Evolutionary conservation across 2,797 vertebrate species (phyloP).

Genomic region (Enoplosus armatus): DNA sequence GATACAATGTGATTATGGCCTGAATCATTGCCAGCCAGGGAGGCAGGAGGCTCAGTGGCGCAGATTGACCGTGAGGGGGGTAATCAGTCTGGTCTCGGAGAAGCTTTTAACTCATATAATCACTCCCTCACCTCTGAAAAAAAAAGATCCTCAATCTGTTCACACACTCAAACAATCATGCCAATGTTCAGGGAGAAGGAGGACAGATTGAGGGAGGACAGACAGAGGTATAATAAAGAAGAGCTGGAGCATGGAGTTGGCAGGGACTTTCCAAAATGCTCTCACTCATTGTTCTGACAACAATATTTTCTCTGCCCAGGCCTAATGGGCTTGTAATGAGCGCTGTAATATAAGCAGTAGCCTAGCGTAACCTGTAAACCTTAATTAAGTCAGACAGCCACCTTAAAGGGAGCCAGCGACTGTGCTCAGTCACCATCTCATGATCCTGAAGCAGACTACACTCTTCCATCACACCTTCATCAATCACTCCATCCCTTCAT

Average conservation of each 20-base stretch:
- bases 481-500: constrained; percentile 70
- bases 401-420: constrained; percentile 71
- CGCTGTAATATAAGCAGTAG: constrained; percentile 81
- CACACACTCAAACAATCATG: constrained; percentile 53
- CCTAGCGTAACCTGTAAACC: constrained; percentile 84
- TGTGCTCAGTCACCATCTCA: constrained; percentile 66
- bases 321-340: constrained; percentile 85
- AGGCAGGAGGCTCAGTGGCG: constrained; percentile 61
- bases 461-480: constrained; percentile 60
- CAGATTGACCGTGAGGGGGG: constrained; percentile 69
- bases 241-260: constrained; percentile 57
- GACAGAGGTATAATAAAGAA: constrained; percentile 57
- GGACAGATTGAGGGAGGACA: constrained; percentile 27
- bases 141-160: constrained; percentile 60
- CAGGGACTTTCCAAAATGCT: constrained; percentile 66
- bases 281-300: constrained; percentile 81
- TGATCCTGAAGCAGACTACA: constrained; percentile 56
- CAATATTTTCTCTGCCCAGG: constrained; percentile 81
- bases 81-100: constrained; percentile 73
- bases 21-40: constrained; percentile 74
- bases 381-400: constrained; percentile 85
- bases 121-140: constrained; percentile 61
- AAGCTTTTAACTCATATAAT: constrained; percentile 74
- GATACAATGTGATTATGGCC: constrained; percentile 79
- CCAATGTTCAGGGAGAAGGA: constrained; percentile 20